A percentile compares a stretch with the other conserved stretches of the same genome.
Evolutionary conservation across 2,113 vertebrate genomes (phyloP).

Genomic region (Ardeotis arabs): DNA sequence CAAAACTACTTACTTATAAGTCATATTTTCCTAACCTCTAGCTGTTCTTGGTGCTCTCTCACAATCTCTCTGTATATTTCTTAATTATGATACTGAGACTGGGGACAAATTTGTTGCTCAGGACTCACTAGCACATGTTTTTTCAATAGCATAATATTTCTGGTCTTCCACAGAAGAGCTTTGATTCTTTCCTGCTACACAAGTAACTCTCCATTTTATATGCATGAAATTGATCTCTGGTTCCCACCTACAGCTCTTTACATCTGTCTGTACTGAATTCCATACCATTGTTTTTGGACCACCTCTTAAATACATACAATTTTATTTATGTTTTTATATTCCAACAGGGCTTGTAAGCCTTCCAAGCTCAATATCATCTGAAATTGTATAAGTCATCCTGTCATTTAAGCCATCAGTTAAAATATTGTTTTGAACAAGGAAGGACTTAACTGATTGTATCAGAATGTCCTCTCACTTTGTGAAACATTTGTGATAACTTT

Average conservation of each 20-base stretch:
- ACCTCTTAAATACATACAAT: neutral
- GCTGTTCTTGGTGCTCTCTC: neutral
- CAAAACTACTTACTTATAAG: neutral
- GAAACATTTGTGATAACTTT: neutral
- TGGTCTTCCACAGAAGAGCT: neutral
- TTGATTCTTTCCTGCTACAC: neutral
- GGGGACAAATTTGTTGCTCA: neutral
- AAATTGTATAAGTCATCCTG: neutral
- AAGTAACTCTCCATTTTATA: neutral
- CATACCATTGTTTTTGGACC: neutral
- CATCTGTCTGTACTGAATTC: neutral
- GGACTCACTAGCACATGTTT: neutral
- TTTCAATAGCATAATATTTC: neutral
- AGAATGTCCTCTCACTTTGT: neutral
- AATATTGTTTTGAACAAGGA: neutral
- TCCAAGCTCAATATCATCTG: neutral
- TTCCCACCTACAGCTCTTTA: neutral
- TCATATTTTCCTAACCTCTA: neutral
- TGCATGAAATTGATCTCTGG: neutral
- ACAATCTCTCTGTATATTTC: fast-evolving
- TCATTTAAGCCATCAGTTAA: neutral
- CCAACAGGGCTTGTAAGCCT: neutral
- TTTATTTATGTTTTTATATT: neutral
- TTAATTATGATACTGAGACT: neutral
- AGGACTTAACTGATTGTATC: neutral